Evolutionary conservation across 2,888 invertebrate species (phyloP), one percentile per base, ranked within the genome.

Genomic region (Drosophila lacicola): DNA sequence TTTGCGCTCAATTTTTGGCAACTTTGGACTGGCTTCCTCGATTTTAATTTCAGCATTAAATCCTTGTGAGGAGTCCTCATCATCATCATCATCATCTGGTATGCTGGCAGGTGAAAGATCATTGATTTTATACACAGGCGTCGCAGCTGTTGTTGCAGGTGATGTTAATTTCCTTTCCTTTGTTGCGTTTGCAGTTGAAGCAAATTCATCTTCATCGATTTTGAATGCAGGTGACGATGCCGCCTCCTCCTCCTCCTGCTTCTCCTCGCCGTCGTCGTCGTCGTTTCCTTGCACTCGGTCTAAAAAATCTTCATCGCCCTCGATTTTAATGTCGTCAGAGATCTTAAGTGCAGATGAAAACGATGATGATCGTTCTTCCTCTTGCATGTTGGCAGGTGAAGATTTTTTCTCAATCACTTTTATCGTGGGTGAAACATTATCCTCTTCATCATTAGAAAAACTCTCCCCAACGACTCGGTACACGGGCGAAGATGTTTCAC

Each of bases 81-180:
- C 29, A 29, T 29, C 29, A 29, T 29, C 29, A 29, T 29, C 29
- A 29, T 29, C 78, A 53, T 51, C 61, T 57, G 69, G 62, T 60
- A 58, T 65, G 33, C 61, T 61, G 17, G 42, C 74, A 8, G 75
- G 70, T 36, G 69, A 78, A 42, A 68, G 69, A 58, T 73, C 64
- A 53, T 49, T 47, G 34, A 63, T 60, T 29, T 68, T 72, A 51
- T 57, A 71, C 2, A 58, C 61, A 9, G 76, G 50, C 19, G 70
- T 51, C 14, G 50, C 1, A 1, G 37, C 36, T 21, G 33, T 11
- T 55, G n/a, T 37, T 37, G 10, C 21, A 11, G 44, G 21, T n/a
- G 56, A 9, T n/a, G 4, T 2, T 37, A 8, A 2, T 33, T 44
- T 8, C 9, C 44, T 17, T 36, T 60, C 45, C 5, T 13, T 45